Evolutionary conservation across 2,113 vertebrate species (phyloP).

Genomic region (Centropus bengalensis): DNA sequence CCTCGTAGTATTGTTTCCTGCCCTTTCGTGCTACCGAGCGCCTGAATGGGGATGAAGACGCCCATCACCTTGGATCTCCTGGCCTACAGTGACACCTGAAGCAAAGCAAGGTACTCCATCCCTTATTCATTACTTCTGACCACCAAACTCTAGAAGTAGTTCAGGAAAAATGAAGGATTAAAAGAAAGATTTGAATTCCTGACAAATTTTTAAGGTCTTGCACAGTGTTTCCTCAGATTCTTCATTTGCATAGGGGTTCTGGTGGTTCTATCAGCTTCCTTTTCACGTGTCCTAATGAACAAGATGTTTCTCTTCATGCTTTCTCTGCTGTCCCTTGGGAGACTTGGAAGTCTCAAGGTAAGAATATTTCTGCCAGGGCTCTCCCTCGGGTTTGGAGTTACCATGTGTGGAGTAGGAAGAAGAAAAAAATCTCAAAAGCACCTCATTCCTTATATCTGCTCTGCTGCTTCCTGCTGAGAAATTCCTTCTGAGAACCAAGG

Average conservation of each 20-base stretch:
- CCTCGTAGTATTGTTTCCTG: background rate
- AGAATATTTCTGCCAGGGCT: background rate
- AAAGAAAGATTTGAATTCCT: background rate
- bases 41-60: background rate
- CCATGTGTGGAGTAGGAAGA: background rate
- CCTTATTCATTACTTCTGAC: background rate
- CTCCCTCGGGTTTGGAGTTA: background rate
- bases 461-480: background rate
- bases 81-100: background rate
- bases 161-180: background rate
- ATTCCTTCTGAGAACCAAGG: background rate
- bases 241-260: background rate
- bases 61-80: background rate
- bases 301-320: background rate
- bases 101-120: background rate
- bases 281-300: background rate
- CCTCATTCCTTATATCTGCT: background rate
- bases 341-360: background rate
- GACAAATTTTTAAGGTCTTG: background rate
- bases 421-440: background rate
- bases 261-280: background rate
- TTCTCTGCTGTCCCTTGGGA: background rate
- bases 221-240: fast-evolving
- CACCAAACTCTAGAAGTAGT: background rate
- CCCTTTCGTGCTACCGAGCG: background rate